These are phyloP conservation scores for Synergus umbraculus DNA, from an alignment of 2,888 invertebrate species.

Conservation along the genomic window DNA sequence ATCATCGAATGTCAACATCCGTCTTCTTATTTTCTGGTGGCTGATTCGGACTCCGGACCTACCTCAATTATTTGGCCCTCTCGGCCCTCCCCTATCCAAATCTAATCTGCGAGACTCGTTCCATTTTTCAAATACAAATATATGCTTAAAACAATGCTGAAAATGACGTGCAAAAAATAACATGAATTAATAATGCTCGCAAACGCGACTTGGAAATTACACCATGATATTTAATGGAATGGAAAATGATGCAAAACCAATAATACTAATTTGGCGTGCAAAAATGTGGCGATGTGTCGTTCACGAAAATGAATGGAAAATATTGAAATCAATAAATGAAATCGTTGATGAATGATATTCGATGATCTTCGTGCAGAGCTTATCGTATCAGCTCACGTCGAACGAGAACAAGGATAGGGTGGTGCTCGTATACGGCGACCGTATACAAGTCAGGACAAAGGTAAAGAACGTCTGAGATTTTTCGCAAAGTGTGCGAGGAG, in stretches of 20 bases:
- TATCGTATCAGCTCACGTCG: conserved; percentile 77
- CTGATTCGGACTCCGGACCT: conserved; percentile 49
- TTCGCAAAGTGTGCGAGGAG: conserved; percentile 47
- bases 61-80: conserved; percentile 41
- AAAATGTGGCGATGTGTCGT: not conserved
- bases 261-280: not conserved
- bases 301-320: not conserved
- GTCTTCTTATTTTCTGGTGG: conserved; percentile 42
- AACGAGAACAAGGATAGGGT: conserved; percentile 78
- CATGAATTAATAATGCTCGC: conserved; percentile 2
- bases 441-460: conserved; percentile 79
- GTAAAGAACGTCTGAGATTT: conserved; percentile 71
- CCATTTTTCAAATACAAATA: not conserved
- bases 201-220: not conserved
- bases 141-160: conserved; percentile 6
- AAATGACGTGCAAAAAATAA: not conserved
- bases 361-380: conserved; percentile 68
- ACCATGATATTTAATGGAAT: not conserved
- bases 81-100: conserved; percentile 8
- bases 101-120: not conserved
- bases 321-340: conserved; percentile 36
- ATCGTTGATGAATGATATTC: conserved; percentile 37
- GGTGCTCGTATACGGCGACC: conserved; percentile 79
- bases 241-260: conserved; percentile 1
- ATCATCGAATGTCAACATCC: conserved; percentile 44